Percentiles rank a stretch among this genome's conserved stretches.
Evolutionary conservation across 2,888 invertebrate genomes (phyloP).

Genomic region (Dinocampus coccinellae): DNA sequence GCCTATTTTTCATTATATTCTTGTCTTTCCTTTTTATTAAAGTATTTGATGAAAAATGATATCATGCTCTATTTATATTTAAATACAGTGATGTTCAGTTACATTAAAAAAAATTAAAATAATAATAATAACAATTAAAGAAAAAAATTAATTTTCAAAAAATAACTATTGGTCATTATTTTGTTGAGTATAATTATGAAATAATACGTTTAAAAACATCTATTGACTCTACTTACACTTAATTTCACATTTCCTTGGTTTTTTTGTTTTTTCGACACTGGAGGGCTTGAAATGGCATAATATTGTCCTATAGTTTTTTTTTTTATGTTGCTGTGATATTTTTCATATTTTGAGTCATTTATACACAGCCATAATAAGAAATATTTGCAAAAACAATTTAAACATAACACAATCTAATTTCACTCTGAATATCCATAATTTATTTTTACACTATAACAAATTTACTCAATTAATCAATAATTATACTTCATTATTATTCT

Average conservation of each 20-base stretch:
- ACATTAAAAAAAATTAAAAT: constrained; percentile 16
- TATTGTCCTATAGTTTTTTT: constrained; percentile 60
- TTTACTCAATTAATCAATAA: constrained; percentile 5
- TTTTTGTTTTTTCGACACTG: constrained; percentile 16
- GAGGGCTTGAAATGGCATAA: constrained; percentile 50
- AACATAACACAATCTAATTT: constrained; percentile 28
- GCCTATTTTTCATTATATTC: constrained; percentile 45
- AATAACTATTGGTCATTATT: not conserved
- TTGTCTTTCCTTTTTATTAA: not conserved
- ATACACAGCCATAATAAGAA: constrained; percentile 69
- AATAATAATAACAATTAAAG: not conserved
- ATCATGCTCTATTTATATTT: constrained; percentile 40
- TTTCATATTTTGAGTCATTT: constrained; percentile 60
- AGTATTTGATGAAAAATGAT: constrained; percentile 38
- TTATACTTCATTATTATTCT: not conserved
- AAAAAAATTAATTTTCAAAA: not conserved
- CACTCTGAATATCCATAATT: constrained; percentile 3
- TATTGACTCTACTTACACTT: not conserved
- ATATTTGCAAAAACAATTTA: constrained; percentile 56
- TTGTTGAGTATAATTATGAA: not conserved
- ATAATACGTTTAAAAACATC: not conserved
- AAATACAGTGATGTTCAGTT: constrained; percentile 24
- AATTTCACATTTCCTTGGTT: no score
- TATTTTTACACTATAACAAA: constrained; percentile 45
- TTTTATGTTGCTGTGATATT: constrained; percentile 68